phyloP scores from a whole-genome alignment of 2,113 vertebrate species.

The Rattus rattus region DNA sequence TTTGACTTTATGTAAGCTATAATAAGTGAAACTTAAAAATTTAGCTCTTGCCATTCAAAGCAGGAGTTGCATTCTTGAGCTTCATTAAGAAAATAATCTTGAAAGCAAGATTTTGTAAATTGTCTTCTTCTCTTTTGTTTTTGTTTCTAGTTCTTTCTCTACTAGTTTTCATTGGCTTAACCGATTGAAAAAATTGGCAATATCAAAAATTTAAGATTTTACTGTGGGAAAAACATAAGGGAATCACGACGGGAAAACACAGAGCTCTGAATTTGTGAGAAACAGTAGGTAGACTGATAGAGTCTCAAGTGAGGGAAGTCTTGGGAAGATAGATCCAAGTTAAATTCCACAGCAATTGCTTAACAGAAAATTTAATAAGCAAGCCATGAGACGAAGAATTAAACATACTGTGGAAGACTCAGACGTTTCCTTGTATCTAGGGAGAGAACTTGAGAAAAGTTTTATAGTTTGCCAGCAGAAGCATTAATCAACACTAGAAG shows the following conservation, averaged over 20 bases:
- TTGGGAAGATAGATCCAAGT: neutral
- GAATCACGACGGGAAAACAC: neutral
- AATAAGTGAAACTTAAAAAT: neutral
- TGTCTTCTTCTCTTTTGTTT: neutral
- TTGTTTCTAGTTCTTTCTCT: neutral
- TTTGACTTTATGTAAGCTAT: neutral
- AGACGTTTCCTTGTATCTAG: neutral
- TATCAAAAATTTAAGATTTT: neutral
- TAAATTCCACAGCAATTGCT: neutral
- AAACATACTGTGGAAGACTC: neutral
- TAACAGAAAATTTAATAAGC: neutral
- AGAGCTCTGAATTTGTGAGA: neutral
- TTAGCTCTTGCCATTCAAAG: neutral
- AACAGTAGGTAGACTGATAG: no score
- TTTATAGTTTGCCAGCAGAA: neutral
- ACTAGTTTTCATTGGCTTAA: neutral
- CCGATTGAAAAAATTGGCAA: neutral
- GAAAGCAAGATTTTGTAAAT: neutral
- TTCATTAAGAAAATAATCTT: neutral
- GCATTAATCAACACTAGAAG: neutral
- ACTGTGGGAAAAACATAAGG: neutral
- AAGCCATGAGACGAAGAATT: neutral
- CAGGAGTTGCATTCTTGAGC: neutral
- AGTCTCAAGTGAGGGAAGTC: neutral
- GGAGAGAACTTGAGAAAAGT: neutral